phyloP scores from a whole-genome alignment of 2,888 invertebrate genomes.

The Neria commutata region DNA sequence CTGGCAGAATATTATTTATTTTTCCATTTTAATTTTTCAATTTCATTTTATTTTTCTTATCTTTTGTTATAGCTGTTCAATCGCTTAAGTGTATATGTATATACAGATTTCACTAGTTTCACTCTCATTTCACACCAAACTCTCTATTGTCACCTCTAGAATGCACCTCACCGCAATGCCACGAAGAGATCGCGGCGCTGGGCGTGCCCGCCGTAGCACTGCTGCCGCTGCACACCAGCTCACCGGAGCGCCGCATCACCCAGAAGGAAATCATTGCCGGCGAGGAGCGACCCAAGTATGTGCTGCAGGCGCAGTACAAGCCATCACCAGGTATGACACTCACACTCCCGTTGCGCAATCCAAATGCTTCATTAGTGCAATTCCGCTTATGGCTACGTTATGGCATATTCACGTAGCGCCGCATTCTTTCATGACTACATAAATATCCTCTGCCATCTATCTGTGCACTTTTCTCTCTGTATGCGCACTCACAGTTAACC shows the following conservation, averaged over 20 bases:
- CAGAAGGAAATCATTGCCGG: conserved; percentile 72
- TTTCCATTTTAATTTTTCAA: conserved; percentile 1
- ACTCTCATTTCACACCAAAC: too few species aligned
- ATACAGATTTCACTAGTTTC: too few species aligned
- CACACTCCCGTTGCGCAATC: too few species aligned
- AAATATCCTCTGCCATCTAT: too few species aligned
- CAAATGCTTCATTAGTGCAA: too few species aligned
- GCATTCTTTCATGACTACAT: too few species aligned
- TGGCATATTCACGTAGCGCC: too few species aligned
- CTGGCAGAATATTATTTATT: background rate
- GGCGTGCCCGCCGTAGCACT: conserved; percentile 61
- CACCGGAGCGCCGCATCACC: conserved; percentile 62
- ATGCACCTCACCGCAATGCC: conserved; percentile 56
- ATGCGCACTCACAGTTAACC: too few species aligned
- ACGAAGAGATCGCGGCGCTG: conserved; percentile 54
- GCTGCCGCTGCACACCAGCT: conserved; percentile 59
- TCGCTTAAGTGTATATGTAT: too few species aligned
- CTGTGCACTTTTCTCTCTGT: too few species aligned
- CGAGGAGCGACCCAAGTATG: conserved; percentile 68
- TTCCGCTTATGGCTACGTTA: too few species aligned
- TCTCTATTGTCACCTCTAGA: conserved; percentile 40
- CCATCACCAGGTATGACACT: conserved; percentile 47
- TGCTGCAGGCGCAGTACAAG: conserved; percentile 58
- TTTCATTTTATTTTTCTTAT: conserved; percentile 15
- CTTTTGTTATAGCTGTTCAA: too few species aligned